A percentile compares a stretch with the other conserved stretches of the same genome.
Conservation (phyloP, 2,797 vertebrate species). For the Coilia nasus region DNA sequence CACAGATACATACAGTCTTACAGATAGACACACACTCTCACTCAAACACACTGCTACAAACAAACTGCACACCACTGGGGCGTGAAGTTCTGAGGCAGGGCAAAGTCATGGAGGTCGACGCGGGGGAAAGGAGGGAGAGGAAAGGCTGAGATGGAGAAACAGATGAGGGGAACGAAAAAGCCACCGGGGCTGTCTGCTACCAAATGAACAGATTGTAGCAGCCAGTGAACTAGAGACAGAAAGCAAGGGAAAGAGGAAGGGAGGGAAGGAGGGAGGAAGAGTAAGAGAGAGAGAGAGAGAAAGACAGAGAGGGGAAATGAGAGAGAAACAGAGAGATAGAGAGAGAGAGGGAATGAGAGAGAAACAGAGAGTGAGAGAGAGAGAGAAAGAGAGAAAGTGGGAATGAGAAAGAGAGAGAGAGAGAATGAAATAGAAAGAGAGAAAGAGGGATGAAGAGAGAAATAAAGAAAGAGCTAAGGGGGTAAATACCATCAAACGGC, state of each 20-base stretch:
- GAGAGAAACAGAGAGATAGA: background rate
- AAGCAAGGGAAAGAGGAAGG: background rate
- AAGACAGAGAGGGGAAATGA: background rate
- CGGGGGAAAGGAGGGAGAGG: background rate
- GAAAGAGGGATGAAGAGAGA: conserved; percentile 13
- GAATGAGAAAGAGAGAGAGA: background rate
- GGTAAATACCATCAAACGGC: conserved; percentile 79
- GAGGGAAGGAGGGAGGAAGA: background rate
- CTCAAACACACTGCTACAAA: conserved; percentile 7
- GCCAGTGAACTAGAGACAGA: background rate
- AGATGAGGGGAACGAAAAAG: conserved; percentile 17
- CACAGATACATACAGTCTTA: background rate
- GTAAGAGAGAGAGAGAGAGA: conserved; percentile 26
- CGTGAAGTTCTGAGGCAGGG: conserved; percentile 7
- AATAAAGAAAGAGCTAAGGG: conserved; percentile 19
- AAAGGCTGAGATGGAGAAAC: background rate
- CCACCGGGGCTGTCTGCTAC: background rate
- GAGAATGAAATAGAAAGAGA: conserved; percentile 15
- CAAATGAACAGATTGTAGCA: background rate
- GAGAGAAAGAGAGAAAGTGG: conserved; percentile 26
- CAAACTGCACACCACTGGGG: background rate
- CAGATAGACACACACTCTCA: conserved; percentile 13
- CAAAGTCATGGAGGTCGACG: background rate
- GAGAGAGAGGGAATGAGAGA: background rate
- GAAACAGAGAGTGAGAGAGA: background rate